Percentiles rank a stretch among this genome's conserved stretches.
These are phyloP conservation scores for Encarsia formosa DNA, from an alignment of 2,888 invertebrate genomes.

Conservation along the genomic window DNA sequence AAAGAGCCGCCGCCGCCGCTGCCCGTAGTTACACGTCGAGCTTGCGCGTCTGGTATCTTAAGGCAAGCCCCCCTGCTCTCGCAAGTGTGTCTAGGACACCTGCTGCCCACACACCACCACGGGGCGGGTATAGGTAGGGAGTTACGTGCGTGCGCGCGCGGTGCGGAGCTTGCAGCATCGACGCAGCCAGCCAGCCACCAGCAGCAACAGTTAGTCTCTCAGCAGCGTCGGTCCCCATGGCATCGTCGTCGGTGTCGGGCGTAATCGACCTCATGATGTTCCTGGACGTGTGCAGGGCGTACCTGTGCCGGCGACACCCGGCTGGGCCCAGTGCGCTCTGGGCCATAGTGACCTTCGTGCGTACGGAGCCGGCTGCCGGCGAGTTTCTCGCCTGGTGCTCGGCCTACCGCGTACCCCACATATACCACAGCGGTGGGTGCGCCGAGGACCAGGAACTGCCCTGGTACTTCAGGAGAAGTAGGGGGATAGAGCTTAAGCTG, in stretches of 20 bases:
- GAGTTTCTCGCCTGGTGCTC: conserved; percentile 42
- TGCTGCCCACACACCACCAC: too few relatives aligned
- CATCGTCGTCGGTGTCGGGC: conserved; percentile 11
- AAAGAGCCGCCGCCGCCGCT: too few relatives aligned
- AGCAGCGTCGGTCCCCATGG: not conserved
- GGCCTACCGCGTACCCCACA: conserved; percentile 34
- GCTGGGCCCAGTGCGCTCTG: conserved; percentile 38
- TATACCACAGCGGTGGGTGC: conserved; percentile 13
- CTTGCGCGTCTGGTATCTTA: too few relatives aligned
- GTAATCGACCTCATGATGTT: conserved; percentile 43
- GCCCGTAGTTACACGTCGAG: too few relatives aligned
- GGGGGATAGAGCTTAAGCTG: conserved; percentile 31
- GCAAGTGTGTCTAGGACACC: too few relatives aligned
- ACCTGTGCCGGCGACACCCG: conserved; percentile 32
- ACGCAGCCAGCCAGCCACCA: too few relatives aligned
- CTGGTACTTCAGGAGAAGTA: not conserved
- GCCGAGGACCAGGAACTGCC: not conserved
- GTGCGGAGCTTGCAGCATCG: too few relatives aligned
- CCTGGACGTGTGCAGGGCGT: conserved; percentile 44
- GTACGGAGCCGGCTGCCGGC: conserved; percentile 36
- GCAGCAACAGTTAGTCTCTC: too few relatives aligned
- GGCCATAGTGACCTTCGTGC: conserved; percentile 43
- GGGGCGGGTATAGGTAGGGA: too few relatives aligned
- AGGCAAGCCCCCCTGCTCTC: too few relatives aligned
- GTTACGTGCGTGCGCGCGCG: too few relatives aligned